phyloP scores from a whole-genome alignment of 1,140 invertebrate species.

The Phortica variegata region DNA sequence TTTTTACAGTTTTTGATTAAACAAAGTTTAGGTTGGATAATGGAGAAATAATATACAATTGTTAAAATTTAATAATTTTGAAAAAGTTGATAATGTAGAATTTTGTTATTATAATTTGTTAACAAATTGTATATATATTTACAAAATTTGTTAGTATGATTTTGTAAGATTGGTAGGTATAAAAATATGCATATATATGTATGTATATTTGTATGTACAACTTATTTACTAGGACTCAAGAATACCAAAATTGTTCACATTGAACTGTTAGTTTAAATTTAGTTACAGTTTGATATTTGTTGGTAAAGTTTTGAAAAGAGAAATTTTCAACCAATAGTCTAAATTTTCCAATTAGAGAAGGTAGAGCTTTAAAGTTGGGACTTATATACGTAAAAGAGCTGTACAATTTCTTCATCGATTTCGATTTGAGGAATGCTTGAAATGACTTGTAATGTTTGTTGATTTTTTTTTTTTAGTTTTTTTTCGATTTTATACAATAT shows the following conservation, averaged over 20 bases:
- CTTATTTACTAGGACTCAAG: conserved; percentile 41
- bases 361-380: too few relatives aligned
- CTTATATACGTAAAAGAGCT: conserved; percentile 41
- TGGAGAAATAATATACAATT: conserved; percentile 48
- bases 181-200: conserved; percentile 44
- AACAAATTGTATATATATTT: conserved; percentile 31
- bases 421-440: too few relatives aligned
- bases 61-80: too few relatives aligned
- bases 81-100: too few relatives aligned
- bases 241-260: conserved; percentile 46
- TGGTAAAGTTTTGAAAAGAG: conserved; percentile 19
- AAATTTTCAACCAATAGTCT: conserved; percentile 46
- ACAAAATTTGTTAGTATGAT: conserved; percentile 22
- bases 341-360: too few relatives aligned
- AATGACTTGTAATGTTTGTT: conserved; percentile 28
- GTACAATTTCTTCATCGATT: too few relatives aligned
- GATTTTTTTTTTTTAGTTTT: conserved; percentile 23
- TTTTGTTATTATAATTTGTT: too few relatives aligned
- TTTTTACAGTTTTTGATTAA: too few relatives aligned
- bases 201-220: conserved; percentile 45
- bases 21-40: too few relatives aligned
- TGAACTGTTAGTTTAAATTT: conserved; percentile 47
- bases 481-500: not conserved
- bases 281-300: conserved; percentile 41
- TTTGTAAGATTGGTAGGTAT: conserved; percentile 29